Evolutionary conservation across 2,888 invertebrate species (phyloP), one percentile per base, ranked within the genome.

Genomic region (Frankliniella fusca): DNA sequence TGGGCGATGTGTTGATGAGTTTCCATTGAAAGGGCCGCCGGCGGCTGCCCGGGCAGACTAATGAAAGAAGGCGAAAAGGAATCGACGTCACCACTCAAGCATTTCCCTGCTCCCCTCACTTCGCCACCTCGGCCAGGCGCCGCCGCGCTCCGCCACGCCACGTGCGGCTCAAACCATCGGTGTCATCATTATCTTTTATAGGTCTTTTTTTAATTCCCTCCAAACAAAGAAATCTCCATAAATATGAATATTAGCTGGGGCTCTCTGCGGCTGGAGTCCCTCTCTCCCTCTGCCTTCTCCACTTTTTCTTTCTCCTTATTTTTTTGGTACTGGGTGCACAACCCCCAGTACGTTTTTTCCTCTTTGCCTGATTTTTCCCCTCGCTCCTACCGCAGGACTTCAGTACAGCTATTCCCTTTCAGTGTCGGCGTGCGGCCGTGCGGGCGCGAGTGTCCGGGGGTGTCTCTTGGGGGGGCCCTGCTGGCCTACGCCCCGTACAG

Each of bases 101-200:
- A 54, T 20, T 54, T 70, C 70, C n/a, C 70, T 61, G 20, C n/a
- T n/a, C 61, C 18, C n/a, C 61, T 61, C 70, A 27, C 70, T 10
- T 23, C 70, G 70, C 70, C 70, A 23, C 70, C 23, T 76, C 10
- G 27, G 70, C 11, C 61, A 27, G 38, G 38, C 38, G 5, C 38
- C 2, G 38, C 38, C 38, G 5, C 38, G 38, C 38, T 5, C 38
- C 38, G 38, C 38, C 61, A 61, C 70, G 23, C 70, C 70, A 23
- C 70, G 70, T n/a, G n/a, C 70, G 70, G 70, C 70, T 23, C 70
- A 76, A 38, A 76, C 70, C 70, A 76, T 76, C 27, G 70, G 70
- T 76, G 70, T 76, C 70, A 76, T 76, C 70, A 76, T 76, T 76
- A 76, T 76, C 70, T 76, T 76, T 76, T 76, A 76, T 76, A 76